phyloP scores from a whole-genome alignment of 2,797 vertebrate species.

The Rhynchonycteris naso region DNA sequence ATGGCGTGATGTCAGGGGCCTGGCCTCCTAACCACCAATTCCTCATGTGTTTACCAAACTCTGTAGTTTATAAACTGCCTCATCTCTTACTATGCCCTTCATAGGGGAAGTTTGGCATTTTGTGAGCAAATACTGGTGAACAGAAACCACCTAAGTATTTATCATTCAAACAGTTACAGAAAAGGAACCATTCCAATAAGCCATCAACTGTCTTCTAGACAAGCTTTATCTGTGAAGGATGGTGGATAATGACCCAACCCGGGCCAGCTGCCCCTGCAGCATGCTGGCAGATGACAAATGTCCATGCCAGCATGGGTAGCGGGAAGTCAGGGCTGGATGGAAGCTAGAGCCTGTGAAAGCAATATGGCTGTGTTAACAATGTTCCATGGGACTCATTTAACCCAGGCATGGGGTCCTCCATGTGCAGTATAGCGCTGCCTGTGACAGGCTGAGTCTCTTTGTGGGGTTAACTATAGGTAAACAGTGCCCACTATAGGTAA shows the following conservation, averaged over 20 bases:
- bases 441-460: not conserved
- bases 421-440: accelerated
- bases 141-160: not conserved
- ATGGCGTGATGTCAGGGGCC: too few relatives aligned
- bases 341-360: not conserved
- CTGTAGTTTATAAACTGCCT: not conserved
- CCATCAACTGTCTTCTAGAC: not conserved
- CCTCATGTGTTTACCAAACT: not conserved
- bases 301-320: too few relatives aligned
- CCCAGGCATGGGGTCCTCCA: too few relatives aligned
- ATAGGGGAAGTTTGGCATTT: not conserved
- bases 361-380: accelerated
- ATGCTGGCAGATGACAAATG: not conserved
- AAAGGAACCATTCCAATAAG: not conserved
- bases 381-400: not conserved
- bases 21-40: too few relatives aligned
- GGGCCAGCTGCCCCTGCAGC: not conserved
- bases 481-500: not conserved
- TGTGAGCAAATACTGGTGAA: not conserved
- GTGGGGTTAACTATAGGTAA: not conserved
- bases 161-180: not conserved
- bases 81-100: not conserved
- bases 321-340: not conserved
- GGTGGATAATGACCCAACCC: too few relatives aligned
- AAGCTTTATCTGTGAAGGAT: not conserved